Base-by-base conservation (phyloP, 2,113 vertebrate genomes). In the Loxodonta africana region DNA sequence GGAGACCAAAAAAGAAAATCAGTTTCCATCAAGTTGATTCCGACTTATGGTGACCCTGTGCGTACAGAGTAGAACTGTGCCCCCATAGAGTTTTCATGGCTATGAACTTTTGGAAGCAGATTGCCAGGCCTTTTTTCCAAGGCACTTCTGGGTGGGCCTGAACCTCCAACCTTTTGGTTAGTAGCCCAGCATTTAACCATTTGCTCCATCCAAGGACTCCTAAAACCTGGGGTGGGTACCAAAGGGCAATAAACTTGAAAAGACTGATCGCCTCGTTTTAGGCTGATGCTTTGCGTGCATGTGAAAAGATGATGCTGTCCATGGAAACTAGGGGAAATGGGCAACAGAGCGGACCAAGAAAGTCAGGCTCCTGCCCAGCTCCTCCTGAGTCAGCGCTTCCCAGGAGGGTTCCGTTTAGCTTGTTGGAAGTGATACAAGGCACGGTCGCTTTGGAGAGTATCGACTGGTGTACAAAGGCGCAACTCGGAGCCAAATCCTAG, bases 401-500 rank as follows among this genome's bases (percentile, higher is more conserved):
- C 25, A 28, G 53, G 95, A 57, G 69, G 37, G 48, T 17, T 26
- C 80, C 73, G 33, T 57, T 12, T 10, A 60, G 41, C 71, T 83
- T 48, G 26, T 83, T 85, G 81, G 73, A 90, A 63, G 28, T 69
- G n/a, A 63, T 11, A 4, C 6, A 46, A 37, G 63, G 87, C 87
- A 67, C 25, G 2, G 2, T 37, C 51, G 44, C 76, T 6, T 6
- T 48, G 30, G n/a, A 30, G 28, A 87, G 57, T 30, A 20, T n/a
- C 76, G 48, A 80, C 83, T 33, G n/a, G 60, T 14, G 37, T 6
- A 78, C n/a, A 88, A 33, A 96, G 88, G 77, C 5, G 1, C 37
- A 26, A 12, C 23, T n/a, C 78, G 85, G 87, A 90, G 94, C 95
- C 97, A 86, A 7, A 94, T 69, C 77, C 92, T 77, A 33, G 46